Evolutionary conservation across 2,888 invertebrate species (phyloP).

Genomic region (Heliconius ismenius): DNA sequence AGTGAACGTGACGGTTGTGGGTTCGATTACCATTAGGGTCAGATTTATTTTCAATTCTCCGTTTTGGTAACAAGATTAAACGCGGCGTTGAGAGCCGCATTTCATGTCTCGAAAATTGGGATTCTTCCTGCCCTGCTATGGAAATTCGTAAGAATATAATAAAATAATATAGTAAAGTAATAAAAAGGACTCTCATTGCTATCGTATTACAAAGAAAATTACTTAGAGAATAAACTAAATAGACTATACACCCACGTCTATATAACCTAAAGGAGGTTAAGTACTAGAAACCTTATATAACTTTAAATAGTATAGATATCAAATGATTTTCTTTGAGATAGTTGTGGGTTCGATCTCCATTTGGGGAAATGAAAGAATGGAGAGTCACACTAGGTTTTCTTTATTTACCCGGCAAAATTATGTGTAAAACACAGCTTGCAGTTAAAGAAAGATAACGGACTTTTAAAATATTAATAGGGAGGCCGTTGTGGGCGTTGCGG

Average conservation of each 20-base stretch:
- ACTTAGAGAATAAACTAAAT: neutral
- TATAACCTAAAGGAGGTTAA: neutral
- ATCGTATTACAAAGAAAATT: neutral
- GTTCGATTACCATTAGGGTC: too few relatives aligned
- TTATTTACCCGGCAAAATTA: too few relatives aligned
- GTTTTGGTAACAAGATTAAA: neutral
- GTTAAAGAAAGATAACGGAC: too few relatives aligned
- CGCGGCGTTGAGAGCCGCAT: neutral
- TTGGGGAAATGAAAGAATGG: neutral
- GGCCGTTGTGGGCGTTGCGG: too few relatives aligned
- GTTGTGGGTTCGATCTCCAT: neutral
- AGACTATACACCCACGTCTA: neutral
- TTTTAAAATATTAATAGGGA: too few relatives aligned
- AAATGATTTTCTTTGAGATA: neutral
- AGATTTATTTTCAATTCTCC: too few relatives aligned
- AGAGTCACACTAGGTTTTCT: too few relatives aligned
- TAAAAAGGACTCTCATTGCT: neutral
- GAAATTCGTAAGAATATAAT: neutral
- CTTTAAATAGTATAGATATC: neutral
- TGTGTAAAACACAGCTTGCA: too few relatives aligned
- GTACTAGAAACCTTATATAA: neutral
- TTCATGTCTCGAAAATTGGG: too few relatives aligned
- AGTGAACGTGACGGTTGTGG: too few relatives aligned
- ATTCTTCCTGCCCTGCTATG: too few relatives aligned
- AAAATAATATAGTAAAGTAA: neutral